Evolutionary conservation across 2,113 vertebrate species (phyloP).

Genomic region (Serranochromis macrocephalus): DNA sequence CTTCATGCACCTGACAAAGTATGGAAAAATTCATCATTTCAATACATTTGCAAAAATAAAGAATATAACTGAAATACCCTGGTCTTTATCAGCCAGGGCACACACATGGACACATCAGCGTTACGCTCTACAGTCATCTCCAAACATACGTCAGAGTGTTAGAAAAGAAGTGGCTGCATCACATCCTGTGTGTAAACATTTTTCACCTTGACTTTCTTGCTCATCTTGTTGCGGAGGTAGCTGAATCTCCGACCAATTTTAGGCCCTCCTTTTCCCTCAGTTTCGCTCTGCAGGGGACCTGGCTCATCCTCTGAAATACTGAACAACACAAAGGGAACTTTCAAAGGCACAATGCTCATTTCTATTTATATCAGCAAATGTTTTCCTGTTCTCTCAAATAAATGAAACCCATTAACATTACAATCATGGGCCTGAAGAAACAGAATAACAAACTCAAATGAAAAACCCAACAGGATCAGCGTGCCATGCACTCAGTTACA

Average conservation of each 20-base stretch:
- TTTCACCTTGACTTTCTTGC: slow-evolving; percentile 85
- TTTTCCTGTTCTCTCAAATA: background rate
- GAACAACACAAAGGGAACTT: background rate
- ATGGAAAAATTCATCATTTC: background rate
- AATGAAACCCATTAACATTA: background rate
- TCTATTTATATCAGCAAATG: background rate
- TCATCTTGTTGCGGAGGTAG: slow-evolving; percentile 95
- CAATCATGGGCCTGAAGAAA: background rate
- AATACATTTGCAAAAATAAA: background rate
- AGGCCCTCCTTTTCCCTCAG: slow-evolving; percentile 79
- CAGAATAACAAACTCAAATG: background rate
- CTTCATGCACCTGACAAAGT: background rate
- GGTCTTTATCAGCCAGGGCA: background rate
- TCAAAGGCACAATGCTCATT: background rate
- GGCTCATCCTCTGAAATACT: slow-evolving; percentile 85
- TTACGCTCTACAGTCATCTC: background rate
- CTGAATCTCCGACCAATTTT: slow-evolving; percentile 94
- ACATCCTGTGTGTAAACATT: background rate
- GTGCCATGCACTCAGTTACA: background rate
- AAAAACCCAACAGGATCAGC: background rate
- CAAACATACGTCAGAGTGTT: background rate
- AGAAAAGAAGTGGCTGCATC: background rate
- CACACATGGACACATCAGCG: background rate
- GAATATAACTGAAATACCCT: background rate
- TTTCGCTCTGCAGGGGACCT: slow-evolving; percentile 71